A percentile compares a stretch with the other conserved stretches of the same genome.
Evolutionary conservation across 2,888 invertebrate species (phyloP).

Genomic region (Pelosia muscerda): DNA sequence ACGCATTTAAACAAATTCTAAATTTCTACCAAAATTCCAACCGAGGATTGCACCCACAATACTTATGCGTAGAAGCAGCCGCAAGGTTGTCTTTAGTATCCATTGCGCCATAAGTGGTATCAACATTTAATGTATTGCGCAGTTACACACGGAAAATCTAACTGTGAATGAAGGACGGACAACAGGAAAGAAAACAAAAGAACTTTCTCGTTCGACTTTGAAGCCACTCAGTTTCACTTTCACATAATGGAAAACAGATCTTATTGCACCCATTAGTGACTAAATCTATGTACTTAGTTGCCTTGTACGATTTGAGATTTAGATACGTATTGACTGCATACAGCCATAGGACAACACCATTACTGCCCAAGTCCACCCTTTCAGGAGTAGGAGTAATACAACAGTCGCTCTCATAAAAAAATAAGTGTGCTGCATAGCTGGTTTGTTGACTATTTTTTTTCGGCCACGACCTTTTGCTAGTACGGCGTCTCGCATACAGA

Average conservation of each 20-base stretch:
- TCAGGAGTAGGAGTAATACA: too few relatives aligned
- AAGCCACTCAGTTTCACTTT: not conserved
- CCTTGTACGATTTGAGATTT: too few relatives aligned
- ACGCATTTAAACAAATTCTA: not conserved
- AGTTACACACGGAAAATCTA: not conserved
- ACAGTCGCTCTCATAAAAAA: too few relatives aligned
- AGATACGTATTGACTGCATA: too few relatives aligned
- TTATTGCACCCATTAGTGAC: not conserved
- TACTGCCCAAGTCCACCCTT: too few relatives aligned
- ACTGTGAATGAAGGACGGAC: not conserved
- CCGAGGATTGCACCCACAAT: not conserved
- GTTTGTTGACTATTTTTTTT: too few relatives aligned
- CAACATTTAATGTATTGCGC: conserved; percentile 4
- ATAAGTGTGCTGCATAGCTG: too few relatives aligned
- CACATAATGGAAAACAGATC: not conserved
- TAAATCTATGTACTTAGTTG: too few relatives aligned
- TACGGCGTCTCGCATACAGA: too few relatives aligned
- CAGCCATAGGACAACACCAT: too few relatives aligned
- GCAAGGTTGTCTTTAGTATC: conserved; percentile 3
- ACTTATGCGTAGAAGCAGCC: not conserved
- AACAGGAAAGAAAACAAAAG: not conserved
- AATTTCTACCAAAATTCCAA: not conserved
- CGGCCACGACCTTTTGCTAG: too few relatives aligned
- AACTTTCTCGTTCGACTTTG: not conserved
- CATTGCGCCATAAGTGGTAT: conserved; percentile 11